Conservation (phyloP, 2,888 invertebrate genomes). For the Stenichneumon culpator region DNA sequence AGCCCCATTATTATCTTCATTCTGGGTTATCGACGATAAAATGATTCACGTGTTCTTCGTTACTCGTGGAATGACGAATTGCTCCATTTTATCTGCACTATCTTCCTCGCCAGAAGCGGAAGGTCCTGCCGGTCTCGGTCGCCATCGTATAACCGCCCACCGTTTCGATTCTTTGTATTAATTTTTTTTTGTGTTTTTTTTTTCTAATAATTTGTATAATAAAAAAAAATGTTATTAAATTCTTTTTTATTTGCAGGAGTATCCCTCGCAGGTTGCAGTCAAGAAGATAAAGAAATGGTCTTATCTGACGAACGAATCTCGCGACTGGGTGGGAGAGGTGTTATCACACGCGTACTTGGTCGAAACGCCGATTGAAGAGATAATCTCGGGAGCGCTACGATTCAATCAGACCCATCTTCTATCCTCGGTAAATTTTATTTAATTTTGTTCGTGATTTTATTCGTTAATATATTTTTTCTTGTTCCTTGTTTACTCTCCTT, state of each 20-base stretch:
- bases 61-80: background rate
- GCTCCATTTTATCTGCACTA: background rate
- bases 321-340: conserved; percentile 13
- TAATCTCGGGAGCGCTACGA: background rate
- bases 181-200: background rate
- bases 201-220: background rate
- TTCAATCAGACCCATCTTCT: background rate
- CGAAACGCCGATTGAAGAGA: background rate
- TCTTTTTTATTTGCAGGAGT: background rate
- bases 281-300: conserved; percentile 22
- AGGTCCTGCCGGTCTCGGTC: background rate
- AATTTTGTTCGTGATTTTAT: background rate
- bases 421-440: background rate
- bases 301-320: conserved; percentile 53
- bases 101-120: background rate
- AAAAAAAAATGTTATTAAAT: too few relatives aligned
- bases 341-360: conserved; percentile 23
- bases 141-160: background rate
- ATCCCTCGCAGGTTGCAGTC: background rate
- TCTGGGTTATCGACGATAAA: conserved; percentile 49
- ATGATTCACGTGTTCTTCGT: conserved; percentile 5
- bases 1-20: conserved; percentile 28
- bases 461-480: background rate
- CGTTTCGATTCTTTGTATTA: background rate
- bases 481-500: background rate